Evolutionary conservation across 2,113 vertebrate genomes (phyloP).

Genomic region (Oriolus oriolus): DNA sequence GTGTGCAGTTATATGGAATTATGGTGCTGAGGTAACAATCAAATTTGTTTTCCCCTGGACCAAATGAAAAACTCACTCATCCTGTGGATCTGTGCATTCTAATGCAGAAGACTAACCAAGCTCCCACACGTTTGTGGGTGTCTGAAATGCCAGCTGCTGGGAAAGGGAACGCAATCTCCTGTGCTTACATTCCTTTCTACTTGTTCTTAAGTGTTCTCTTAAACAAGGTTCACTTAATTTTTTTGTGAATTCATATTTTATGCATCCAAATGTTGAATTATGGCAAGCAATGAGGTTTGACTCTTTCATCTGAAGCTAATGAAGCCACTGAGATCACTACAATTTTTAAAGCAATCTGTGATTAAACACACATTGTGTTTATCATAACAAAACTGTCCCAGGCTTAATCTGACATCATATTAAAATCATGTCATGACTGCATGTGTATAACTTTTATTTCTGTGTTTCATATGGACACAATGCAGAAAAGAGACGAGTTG

Average conservation of each 20-base stretch:
- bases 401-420: neutral
- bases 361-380: neutral
- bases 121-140: neutral
- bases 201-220: neutral
- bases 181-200: neutral
- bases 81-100: neutral
- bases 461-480: neutral
- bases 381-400: neutral
- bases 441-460: neutral
- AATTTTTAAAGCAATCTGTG: neutral
- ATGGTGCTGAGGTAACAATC: neutral
- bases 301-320: neutral
- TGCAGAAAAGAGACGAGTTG: neutral
- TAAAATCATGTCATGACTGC: neutral
- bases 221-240: neutral
- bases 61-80: neutral
- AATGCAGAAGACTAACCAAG: neutral
- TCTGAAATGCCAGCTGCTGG: neutral
- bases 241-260: neutral
- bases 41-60: neutral
- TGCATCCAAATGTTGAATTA: neutral
- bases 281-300: neutral
- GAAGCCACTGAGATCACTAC: neutral
- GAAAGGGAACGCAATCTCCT: neutral
- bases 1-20: neutral